Base-by-base conservation (phyloP, 1,140 invertebrate genomes). In the Ruditapes philippinarum region DNA sequence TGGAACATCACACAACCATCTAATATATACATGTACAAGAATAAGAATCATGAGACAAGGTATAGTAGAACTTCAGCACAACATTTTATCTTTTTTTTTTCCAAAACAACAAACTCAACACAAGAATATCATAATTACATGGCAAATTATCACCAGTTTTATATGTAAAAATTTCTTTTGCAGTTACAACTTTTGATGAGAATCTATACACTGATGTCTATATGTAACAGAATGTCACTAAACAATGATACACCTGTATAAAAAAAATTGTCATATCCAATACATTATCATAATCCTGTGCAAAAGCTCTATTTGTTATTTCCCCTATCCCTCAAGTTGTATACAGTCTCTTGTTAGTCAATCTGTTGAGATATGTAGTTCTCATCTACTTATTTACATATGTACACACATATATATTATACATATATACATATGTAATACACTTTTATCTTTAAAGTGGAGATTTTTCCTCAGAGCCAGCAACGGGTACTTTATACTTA, bases 361-460 rank as follows among this genome's bases (percentile, higher is more conserved):
- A 33, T 38, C 22, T 17, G 65, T 70, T 5, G 31, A 70, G 65
- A 25, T 40, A 25, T 38, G 22, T 70, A 31, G 12, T 4, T 38
- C 5, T 4, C 25, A 49, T 49, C 12, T 40, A 38, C 40, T 40
- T 42, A 49, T 49, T 28, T 78, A 78, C 74, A 78, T 78, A 51
- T 78, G 74, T 78, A 78, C 74, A 78, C 70, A 73, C 62, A 70
- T n/a, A 70, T 62, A 28, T 25, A 62, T 62, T 5, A 60, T 38
- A 70, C 33, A 38, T 74, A 74, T 74, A 22, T 45, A 74, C 70
- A 78, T 78, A 78, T 78, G 74, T 36, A 51, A 78, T 51, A 78
- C 33, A 78, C 42, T 54, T 17, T 36, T 22, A 0, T 57, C 28
- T 31, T 5, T 45, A 45, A n/a, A 45, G 45, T 25, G 14, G 73